phyloP scores from a whole-genome alignment of 2,888 invertebrate species.

The Athripsodes cinereus region DNA sequence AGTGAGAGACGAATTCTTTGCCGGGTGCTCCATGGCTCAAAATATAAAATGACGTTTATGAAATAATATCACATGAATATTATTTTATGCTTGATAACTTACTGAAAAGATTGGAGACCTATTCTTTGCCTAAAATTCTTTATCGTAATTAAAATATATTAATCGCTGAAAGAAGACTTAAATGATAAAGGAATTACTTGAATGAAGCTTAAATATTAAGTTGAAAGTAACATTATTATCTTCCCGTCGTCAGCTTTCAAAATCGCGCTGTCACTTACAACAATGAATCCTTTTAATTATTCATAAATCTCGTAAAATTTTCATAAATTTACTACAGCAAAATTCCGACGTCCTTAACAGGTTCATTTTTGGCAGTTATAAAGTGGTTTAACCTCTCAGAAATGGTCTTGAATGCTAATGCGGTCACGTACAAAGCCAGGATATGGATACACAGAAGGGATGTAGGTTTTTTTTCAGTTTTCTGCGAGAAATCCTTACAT shows the following conservation, averaged over 20 bases:
- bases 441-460: slow-evolving; percentile 10
- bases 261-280: background rate
- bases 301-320: background rate
- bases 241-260: background rate
- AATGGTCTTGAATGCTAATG: slow-evolving; percentile 12
- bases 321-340: background rate
- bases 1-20: too few species aligned
- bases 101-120: too few species aligned
- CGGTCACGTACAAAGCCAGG: slow-evolving; percentile 12
- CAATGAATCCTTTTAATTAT: background rate
- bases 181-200: too few species aligned
- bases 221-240: background rate
- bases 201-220: background rate
- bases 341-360: background rate
- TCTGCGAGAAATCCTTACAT: background rate
- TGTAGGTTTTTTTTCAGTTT: background rate
- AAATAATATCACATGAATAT: too few species aligned
- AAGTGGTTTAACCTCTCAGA: slow-evolving; percentile 1
- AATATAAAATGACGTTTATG: too few species aligned
- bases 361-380: background rate
- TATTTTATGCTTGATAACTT: too few species aligned
- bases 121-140: too few species aligned
- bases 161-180: too few species aligned
- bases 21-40: too few species aligned
- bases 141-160: too few species aligned